Conservation (phyloP, 1,140 invertebrate species). For the Campoletis sonorensis region DNA sequence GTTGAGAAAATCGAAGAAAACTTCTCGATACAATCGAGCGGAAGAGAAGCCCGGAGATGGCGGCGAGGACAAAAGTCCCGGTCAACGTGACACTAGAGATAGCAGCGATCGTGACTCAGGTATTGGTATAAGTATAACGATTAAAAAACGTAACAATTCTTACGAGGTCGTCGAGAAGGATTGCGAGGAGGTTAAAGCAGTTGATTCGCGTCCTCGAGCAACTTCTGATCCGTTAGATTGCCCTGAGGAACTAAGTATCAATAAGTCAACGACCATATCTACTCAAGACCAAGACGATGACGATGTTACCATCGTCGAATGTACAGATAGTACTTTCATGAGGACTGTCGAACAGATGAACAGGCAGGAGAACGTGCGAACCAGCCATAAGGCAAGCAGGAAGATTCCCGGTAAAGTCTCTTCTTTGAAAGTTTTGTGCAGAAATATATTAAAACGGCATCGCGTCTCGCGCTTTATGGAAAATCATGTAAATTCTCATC, state of each 20-base stretch:
- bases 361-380: background rate
- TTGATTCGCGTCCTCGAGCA: background rate
- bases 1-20: background rate
- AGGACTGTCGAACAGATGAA: background rate
- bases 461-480: background rate
- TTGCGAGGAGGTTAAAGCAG: conserved; percentile 46
- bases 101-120: conserved; percentile 67
- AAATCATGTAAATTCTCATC: conserved; percentile 10
- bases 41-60: background rate
- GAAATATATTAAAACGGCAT: conserved; percentile 17
- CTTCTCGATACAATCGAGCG: background rate
- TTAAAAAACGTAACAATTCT: conserved; percentile 73
- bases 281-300: conserved; percentile 59
- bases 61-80: background rate
- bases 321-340: conserved; percentile 17
- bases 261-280: conserved; percentile 52
- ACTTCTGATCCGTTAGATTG: conserved; percentile 16
- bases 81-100: conserved; percentile 47
- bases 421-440: conserved; percentile 48
- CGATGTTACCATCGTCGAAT: conserved; percentile 68
- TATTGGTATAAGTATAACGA: conserved; percentile 72
- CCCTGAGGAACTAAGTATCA: conserved; percentile 41
- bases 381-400: background rate
- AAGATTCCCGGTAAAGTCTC: conserved; percentile 31
- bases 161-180: conserved; percentile 72